Conservation (phyloP, 2,888 invertebrate genomes). For the Cerceris ruficornis region DNA sequence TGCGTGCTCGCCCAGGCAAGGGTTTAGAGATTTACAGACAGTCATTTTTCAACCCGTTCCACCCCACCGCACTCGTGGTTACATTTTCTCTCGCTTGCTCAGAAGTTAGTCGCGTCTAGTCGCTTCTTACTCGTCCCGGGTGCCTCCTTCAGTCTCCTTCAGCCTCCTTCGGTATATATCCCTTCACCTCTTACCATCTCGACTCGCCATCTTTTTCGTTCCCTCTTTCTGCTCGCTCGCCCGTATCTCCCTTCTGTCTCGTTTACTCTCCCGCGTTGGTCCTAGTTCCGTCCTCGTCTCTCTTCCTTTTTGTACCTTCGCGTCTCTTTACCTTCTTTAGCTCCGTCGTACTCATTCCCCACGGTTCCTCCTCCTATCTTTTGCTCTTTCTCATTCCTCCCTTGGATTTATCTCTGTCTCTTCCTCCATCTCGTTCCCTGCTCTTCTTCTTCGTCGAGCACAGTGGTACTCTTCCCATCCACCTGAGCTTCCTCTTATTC, state of each 20-base stretch:
- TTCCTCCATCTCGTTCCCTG: background rate
- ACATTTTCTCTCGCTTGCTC: slow-evolving; percentile 35
- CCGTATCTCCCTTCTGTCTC: slow-evolving; percentile 13
- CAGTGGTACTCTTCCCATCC: slow-evolving; percentile 33
- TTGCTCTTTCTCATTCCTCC: slow-evolving; percentile 9
- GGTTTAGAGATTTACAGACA: slow-evolving; percentile 56
- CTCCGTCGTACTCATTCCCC: slow-evolving; percentile 20
- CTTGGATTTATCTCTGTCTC: slow-evolving; percentile 4
- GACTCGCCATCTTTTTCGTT: slow-evolving; percentile 4
- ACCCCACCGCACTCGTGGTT: slow-evolving; percentile 31
- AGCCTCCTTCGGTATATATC: slow-evolving; percentile 16
- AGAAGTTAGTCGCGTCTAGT: slow-evolving; percentile 65
- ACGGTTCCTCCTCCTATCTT: slow-evolving; percentile 18
- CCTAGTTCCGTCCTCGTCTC: slow-evolving; percentile 12
- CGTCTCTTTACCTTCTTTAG: slow-evolving; percentile 23
- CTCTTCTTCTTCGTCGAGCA: slow-evolving; percentile 27
- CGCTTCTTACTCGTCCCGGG: slow-evolving; percentile 55
- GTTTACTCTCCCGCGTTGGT: slow-evolving; percentile 25
- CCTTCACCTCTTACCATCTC: slow-evolving; percentile 16
- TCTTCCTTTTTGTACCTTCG: slow-evolving; percentile 5
- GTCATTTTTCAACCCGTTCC: slow-evolving; percentile 62
- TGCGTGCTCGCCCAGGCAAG: slow-evolving; percentile 19
- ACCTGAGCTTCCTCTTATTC: slow-evolving; percentile 48
- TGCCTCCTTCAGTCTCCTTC: slow-evolving; percentile 35
- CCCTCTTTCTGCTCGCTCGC: slow-evolving; percentile 20